Conservation (phyloP, 2,113 vertebrate species). For the Campylorhamphus procurvoides region DNA sequence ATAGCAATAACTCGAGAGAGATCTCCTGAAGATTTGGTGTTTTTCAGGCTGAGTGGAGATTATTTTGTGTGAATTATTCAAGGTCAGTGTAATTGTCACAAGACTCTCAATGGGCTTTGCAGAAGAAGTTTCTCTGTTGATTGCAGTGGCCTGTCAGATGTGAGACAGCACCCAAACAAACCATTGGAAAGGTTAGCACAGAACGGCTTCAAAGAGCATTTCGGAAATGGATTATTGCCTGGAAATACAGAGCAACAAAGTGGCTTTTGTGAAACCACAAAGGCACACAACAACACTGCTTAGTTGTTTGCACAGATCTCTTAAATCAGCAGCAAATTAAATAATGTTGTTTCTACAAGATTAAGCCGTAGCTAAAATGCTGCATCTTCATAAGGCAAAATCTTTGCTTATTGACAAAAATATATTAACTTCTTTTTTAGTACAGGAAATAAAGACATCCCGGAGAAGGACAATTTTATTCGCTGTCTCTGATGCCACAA, state of each 20-base stretch:
- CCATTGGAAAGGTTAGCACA: not conserved
- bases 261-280: not conserved
- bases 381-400: conserved; percentile 53
- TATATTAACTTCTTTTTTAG: conserved; percentile 44
- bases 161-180: not conserved
- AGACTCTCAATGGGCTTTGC: not conserved
- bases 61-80: not conserved
- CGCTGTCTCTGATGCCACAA: not conserved
- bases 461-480: conserved; percentile 52
- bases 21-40: not conserved
- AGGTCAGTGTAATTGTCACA: not conserved
- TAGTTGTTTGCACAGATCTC: conserved; percentile 30
- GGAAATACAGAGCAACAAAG: not conserved
- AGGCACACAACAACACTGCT: not conserved
- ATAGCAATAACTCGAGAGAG: not conserved
- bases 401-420: conserved; percentile 61
- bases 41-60: not conserved
- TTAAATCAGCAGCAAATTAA: conserved; percentile 48
- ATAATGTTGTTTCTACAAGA: conserved; percentile 40
- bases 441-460: conserved; percentile 58
- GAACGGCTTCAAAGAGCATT: not conserved
- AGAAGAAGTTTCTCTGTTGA: not conserved
- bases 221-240: not conserved
- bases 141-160: not conserved
- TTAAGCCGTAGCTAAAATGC: conserved; percentile 1